phyloP scores from a whole-genome alignment of 1,140 invertebrate genomes.

The Belonocnema kinseyi region DNA sequence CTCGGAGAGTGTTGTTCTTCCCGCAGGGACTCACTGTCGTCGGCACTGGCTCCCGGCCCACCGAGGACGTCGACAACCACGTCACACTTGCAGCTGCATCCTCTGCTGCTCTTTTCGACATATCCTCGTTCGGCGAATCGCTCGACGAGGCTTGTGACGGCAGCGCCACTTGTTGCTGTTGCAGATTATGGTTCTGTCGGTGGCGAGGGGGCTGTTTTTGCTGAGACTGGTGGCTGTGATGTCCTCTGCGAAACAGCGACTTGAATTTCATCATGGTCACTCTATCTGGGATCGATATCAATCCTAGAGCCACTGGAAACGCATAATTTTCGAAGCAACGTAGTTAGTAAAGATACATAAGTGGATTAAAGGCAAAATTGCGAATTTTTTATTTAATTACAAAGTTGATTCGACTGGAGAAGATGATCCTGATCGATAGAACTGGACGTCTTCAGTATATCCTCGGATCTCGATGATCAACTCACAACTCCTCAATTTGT shows the following conservation, averaged over 20 bases:
- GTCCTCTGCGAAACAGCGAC: slow-evolving; percentile 86
- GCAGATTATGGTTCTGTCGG: slow-evolving; percentile 60
- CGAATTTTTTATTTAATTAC: too few species aligned
- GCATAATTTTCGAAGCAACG: slow-evolving; percentile 23
- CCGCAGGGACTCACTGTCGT: slow-evolving; percentile 42
- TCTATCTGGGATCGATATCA: slow-evolving; percentile 50
- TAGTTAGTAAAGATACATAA: too few species aligned
- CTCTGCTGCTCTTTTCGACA: slow-evolving; percentile 39
- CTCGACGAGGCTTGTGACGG: slow-evolving; percentile 60
- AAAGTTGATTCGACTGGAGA: too few species aligned
- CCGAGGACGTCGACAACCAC: slow-evolving; percentile 44
- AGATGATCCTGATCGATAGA: too few species aligned
- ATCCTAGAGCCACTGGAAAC: slow-evolving; percentile 34
- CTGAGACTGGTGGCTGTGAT: slow-evolving; percentile 71
- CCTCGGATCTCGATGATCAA: background rate
- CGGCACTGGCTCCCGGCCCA: slow-evolving; percentile 50
- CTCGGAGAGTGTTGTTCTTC: slow-evolving; percentile 49
- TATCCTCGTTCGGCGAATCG: slow-evolving; percentile 63
- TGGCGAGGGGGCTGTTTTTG: slow-evolving; percentile 60
- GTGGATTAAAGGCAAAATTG: too few species aligned
- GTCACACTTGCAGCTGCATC: slow-evolving; percentile 32
- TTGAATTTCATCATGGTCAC: slow-evolving; percentile 88
- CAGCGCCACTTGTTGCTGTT: slow-evolving; percentile 76
- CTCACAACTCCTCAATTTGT: background rate
- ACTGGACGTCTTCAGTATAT: background rate